phyloP scores from a whole-genome alignment of 2,888 invertebrate genomes.

The Drosophila lacicola region DNA sequence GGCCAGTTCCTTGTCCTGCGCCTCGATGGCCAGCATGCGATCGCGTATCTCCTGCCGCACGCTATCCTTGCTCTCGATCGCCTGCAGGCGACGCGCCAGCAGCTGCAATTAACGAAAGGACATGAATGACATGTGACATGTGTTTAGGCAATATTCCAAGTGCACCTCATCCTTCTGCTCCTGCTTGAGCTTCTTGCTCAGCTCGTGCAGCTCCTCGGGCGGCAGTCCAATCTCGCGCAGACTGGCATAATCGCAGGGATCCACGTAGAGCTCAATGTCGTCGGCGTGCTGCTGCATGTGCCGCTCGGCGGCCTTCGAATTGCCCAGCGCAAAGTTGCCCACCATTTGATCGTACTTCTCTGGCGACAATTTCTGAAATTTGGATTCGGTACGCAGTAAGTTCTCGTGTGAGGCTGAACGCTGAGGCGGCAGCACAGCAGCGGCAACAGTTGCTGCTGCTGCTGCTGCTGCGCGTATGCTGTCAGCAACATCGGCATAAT shows the following conservation, averaged over 20 bases:
- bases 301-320: slow-evolving; percentile 62
- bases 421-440: slow-evolving; percentile 45
- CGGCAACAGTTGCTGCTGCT: slow-evolving; percentile 40
- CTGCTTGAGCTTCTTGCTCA: slow-evolving; percentile 87
- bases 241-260: slow-evolving; percentile 83
- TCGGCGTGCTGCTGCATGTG: slow-evolving; percentile 80
- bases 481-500: slow-evolving; percentile 82
- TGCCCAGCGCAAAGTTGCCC: slow-evolving; percentile 70
- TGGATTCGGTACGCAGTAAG: slow-evolving; percentile 81
- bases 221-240: slow-evolving; percentile 86
- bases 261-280: slow-evolving; percentile 83
- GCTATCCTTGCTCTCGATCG: slow-evolving; percentile 89
- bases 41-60: slow-evolving; percentile 86
- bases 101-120: slow-evolving; percentile 85
- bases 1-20: slow-evolving; percentile 92
- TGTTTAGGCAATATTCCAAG: no score
- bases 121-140: background rate
- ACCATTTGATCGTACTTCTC: slow-evolving; percentile 83
- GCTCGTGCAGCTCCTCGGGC: slow-evolving; percentile 86
- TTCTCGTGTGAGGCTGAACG: slow-evolving; percentile 81
- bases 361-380: slow-evolving; percentile 84
- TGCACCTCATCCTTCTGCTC: slow-evolving; percentile 90
- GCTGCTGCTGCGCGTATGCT: slow-evolving; percentile 73
- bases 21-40: slow-evolving; percentile 90
- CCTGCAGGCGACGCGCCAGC: slow-evolving; percentile 90